Percentiles rank a stretch among this genome's conserved stretches.
Conservation (phyloP, 2,797 vertebrate genomes). For the Danio jaintianensis region DNA sequence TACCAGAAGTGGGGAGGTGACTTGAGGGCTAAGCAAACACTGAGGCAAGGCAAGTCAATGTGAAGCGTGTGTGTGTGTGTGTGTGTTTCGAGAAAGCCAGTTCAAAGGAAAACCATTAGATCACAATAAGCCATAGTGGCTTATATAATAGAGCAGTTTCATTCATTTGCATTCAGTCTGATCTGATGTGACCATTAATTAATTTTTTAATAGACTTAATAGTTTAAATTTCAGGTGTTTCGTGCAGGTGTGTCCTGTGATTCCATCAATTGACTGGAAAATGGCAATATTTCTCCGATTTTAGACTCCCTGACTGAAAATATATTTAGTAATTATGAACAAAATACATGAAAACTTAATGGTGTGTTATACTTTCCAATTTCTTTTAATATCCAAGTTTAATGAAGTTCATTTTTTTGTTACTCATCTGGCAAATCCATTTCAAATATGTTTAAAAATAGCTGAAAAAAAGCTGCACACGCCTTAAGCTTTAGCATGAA, state of each 20-base stretch:
- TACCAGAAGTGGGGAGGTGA: conserved; percentile 55
- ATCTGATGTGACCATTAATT: neutral
- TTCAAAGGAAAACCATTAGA: conserved; percentile 21
- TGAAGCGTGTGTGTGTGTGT: conserved; percentile 36
- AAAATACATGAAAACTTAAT: too few species aligned
- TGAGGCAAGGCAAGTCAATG: conserved; percentile 11
- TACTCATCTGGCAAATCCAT: too few species aligned
- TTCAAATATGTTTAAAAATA: too few species aligned
- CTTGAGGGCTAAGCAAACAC: conserved; percentile 35
- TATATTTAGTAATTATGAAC: too few species aligned
- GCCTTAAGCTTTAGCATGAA: too few species aligned
- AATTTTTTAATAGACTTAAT: neutral
- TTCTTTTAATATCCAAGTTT: too few species aligned
- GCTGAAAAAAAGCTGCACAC: too few species aligned
- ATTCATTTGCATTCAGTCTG: conserved; percentile 32
- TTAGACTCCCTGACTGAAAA: neutral
- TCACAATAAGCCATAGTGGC: conserved; percentile 6
- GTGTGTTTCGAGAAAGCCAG: conserved; percentile 27
- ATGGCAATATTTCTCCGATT: neutral
- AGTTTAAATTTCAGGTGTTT: neutral
- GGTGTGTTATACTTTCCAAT: too few species aligned
- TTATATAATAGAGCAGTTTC: neutral
- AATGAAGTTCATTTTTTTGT: too few species aligned
- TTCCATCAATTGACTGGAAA: neutral
- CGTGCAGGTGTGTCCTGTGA: neutral